phyloP scores from a whole-genome alignment of 2,888 invertebrate genomes.

The Zhuqinia jingwanae region DNA sequence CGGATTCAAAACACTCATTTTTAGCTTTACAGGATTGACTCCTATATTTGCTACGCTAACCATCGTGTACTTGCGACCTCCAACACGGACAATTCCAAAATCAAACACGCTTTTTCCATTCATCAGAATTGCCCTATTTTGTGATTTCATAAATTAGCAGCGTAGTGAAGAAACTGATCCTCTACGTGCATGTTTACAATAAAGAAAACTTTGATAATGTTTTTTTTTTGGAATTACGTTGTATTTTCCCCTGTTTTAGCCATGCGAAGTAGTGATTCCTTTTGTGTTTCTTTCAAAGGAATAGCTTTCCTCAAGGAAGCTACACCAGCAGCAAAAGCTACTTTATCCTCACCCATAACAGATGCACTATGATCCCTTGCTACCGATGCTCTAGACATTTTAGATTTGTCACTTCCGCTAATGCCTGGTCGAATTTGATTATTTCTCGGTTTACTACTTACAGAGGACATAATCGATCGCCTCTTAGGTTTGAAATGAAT shows the following conservation, averaged over 20 bases:
- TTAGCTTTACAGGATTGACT: conserved; percentile 47
- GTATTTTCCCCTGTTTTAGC: conserved; percentile 33
- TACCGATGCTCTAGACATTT: no score
- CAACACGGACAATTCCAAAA: conserved; percentile 69
- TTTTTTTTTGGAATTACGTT: conserved; percentile 32
- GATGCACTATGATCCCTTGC: no score
- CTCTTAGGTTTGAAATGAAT: no score
- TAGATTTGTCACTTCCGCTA: no score
- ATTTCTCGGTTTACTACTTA: background rate
- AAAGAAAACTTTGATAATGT: background rate
- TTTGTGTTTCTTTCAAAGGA: conserved; percentile 34
- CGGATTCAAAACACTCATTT: conserved; percentile 72
- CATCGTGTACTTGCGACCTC: conserved; percentile 53
- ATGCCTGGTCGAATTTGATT: background rate
- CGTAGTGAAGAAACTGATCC: no score
- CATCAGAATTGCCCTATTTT: conserved; percentile 57
- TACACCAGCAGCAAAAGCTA: background rate
- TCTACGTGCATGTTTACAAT: background rate
- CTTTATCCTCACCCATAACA: background rate
- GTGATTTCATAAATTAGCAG: background rate
- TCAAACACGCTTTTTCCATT: conserved; percentile 56
- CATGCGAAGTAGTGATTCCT: background rate
- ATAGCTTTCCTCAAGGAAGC: conserved; percentile 38
- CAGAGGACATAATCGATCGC: background rate
- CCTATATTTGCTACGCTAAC: conserved; percentile 71